Conservation (phyloP, 2,113 vertebrate genomes). For the Dipodomys merriami region DNA sequence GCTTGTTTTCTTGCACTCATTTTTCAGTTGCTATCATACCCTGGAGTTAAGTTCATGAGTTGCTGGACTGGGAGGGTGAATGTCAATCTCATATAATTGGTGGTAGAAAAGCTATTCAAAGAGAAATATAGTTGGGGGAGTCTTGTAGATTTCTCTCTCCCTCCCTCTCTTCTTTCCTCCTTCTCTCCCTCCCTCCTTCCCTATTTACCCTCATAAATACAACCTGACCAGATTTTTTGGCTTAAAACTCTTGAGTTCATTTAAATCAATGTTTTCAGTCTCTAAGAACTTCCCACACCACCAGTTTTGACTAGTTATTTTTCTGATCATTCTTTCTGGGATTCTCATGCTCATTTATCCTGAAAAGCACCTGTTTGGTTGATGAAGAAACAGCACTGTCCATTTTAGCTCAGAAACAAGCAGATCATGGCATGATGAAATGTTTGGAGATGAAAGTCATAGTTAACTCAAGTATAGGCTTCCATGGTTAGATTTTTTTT, state of each 20-base stretch:
- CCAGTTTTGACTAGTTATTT: background rate
- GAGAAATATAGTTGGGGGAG: background rate
- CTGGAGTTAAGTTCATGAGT: constrained; percentile 54
- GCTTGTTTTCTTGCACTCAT: constrained; percentile 65
- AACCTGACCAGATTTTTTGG: constrained; percentile 50
- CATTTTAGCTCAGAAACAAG: constrained; percentile 45
- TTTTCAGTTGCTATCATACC: constrained; percentile 62
- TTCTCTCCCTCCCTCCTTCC: too few species aligned
- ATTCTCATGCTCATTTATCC: constrained; percentile 11
- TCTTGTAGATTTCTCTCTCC: background rate
- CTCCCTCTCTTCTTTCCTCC: background rate
- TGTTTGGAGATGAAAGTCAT: background rate
- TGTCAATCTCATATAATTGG: constrained; percentile 43
- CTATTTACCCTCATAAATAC: background rate
- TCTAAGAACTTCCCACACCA: constrained; percentile 30
- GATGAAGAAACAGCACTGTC: constrained; percentile 1
- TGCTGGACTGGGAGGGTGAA: constrained; percentile 34
- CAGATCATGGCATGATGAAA: background rate
- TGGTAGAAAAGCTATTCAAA: constrained; percentile 17
- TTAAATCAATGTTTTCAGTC: constrained; percentile 53
- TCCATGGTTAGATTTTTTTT: background rate
- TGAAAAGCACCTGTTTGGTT: background rate
- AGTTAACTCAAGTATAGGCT: background rate
- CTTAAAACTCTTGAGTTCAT: constrained; percentile 65
- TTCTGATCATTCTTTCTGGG: background rate